Base-by-base conservation (phyloP, 2,888 invertebrate genomes). In the Buathra laborator region DNA sequence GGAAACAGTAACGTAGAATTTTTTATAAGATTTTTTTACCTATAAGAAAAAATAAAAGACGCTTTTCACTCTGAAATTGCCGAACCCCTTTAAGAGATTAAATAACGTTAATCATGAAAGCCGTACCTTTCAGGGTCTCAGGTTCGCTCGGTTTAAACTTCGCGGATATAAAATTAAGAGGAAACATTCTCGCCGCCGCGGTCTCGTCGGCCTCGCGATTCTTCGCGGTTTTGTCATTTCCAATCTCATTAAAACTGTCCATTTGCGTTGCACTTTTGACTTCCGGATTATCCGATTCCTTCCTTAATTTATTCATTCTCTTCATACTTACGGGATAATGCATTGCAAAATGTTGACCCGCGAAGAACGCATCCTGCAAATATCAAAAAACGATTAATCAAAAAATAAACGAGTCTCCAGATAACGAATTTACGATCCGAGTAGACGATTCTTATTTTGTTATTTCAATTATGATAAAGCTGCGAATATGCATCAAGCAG, bases 301-400 rank as follows among this genome's bases (percentile, higher is more conserved):
- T 90, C 86, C 94, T 91, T 0, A 95, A 89, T 87, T 94, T 93
- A 77, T 93, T 92, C 81, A 95, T 90, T 14, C 95, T 89, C 4
- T 89, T 88, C 89, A 95, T 91, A 84, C 94, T 95, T 3, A 95
- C 92, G 89, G 95, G 94, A 93, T 94, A 92, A 96, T 97, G 85
- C 95, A 95, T 95, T 2, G 96, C 96, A 93, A 97, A 97, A 90
- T 96, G 96, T 93, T 96, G 96, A 2, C 97, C 97, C 0, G 97
- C 97, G 75, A 96, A 93, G 91, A 91, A 95, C 87, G 92, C 94
- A 88, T 94, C 94, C 94, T 94, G 85, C 32, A 88, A 91, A 79
- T 19, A 46, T 43, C n/a, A 10, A 10, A 29, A 32, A 46, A 37
- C 70, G 16, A 67, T 14, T 59, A 64, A 71, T 68, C 29, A 43